Evolutionary conservation across 2,113 vertebrate genomes (phyloP), one percentile per base, ranked within the genome.

Genomic region (Pedionomus torquatus): DNA sequence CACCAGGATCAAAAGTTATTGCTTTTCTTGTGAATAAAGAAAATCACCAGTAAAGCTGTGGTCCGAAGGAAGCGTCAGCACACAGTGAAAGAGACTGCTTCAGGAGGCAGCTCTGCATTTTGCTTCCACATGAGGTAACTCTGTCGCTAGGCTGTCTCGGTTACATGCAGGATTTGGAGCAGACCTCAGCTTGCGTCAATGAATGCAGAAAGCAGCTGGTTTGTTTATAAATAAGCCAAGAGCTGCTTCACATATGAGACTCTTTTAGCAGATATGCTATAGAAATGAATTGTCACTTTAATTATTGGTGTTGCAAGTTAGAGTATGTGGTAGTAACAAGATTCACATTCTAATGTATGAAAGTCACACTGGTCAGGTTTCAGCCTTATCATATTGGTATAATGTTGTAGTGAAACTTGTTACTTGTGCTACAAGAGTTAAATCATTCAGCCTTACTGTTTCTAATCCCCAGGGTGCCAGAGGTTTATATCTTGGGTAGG

Each of bases 171-270:
- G 78, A 35, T 41, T 46, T 41, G 31, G 58, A 93, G 82, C 61
- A 90, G 89, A 85, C 28, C 78, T 80, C 66, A 74, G 84, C 66
- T 84, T 54, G 5, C 46, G 51, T 55, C 10, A 2, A 44, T 90
- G 93, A 93, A 93, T 92, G 92, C 82, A 63, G 51, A 74, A 92
- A 91, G 51, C 95, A 96, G 92, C 95, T 97, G 90, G 24, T 97
- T 96, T 83, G 87, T 55, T 90, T 96, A 96, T 96, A 96, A 96
- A 96, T 96, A 97, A 70, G 88, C 63, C 63, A 31, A 35, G 78
- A 76, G 54, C 25, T 46, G 57, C 79, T 54, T 65, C 70, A 43
- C 17, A 2, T 15, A 13, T 11, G 71, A 57, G 84, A 21, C 21
- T 44, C 60, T 71, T 91, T 65, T 39, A 79, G 48, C 41, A 89